Base-by-base conservation (phyloP, 2,797 vertebrate genomes). In the Echeneis naucrates region DNA sequence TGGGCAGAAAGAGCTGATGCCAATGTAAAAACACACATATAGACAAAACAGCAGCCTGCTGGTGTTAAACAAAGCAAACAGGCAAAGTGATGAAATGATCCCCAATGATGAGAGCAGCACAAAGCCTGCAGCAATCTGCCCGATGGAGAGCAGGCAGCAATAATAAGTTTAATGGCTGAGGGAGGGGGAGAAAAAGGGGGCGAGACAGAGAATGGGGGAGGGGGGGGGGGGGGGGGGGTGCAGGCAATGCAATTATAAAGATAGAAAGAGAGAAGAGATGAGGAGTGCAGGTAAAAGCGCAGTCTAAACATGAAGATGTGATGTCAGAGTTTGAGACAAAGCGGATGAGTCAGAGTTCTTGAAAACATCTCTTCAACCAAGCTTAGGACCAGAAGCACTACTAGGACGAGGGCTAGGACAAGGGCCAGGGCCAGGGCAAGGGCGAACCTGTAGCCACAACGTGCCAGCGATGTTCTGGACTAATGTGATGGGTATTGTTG, bases 31-130 rank as follows among this genome's bases (percentile, higher is more conserved):
- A 75, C 40, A 57, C 33, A 60, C 23, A 40, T 4, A 56, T 26
- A 61, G n/a, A 75, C 37, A 72, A 17, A 50, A 55, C 54, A 65
- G 55, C 54, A 65, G 61, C 38, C 42, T 8, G 54, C 40, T 44
- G 50, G 62, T 63, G 55, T 50, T 73, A 65, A 73, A 79, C 64
- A 48, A 73, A 79, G 62, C 51, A 71, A 69, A 56, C 44, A 0
- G 51, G 77, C 53, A 74, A 67, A 81, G 87, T 58, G 90, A 92
- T 92, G 78, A 88, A 77, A 82, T 82, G 63, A 87, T 78, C 76
- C 51, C 13, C 4, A 2, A 57, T 27, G 65, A 74, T 68, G 56
- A 78, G 55, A 58, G 63, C 61, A 68, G 65, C 67, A 85, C 72
- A 47, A 60, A 82, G 65, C 76, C 74, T 63, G 82, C 72, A 83